Conservation (phyloP, 2,888 invertebrate species). For the Mesorhabditis spiculigera region DNA sequence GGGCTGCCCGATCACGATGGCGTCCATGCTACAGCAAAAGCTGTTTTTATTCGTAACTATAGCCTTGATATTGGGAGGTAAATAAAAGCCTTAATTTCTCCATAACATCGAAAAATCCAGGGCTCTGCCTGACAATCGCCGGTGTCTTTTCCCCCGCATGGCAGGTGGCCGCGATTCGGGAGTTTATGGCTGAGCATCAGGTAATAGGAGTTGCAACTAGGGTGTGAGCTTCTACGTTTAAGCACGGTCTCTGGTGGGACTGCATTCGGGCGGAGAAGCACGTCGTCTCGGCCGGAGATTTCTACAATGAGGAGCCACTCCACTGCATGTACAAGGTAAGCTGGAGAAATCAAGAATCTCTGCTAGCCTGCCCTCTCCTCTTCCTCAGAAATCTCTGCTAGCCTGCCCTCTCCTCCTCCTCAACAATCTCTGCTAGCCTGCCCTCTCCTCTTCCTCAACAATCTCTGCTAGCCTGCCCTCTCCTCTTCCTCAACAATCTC, state of each 20-base stretch:
- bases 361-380: too few species aligned
- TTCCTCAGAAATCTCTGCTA: too few species aligned
- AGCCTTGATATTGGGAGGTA: background rate
- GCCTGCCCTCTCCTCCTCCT: too few species aligned
- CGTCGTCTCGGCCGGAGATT: slow-evolving; percentile 56
- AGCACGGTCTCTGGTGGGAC: slow-evolving; percentile 58
- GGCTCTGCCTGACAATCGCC: slow-evolving; percentile 47
- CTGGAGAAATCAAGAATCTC: background rate
- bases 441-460: too few species aligned
- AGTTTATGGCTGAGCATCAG: slow-evolving; percentile 56
- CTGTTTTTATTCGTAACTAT: background rate
- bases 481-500: too few species aligned
- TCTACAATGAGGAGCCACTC: slow-evolving; percentile 55
- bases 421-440: too few species aligned
- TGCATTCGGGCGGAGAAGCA: slow-evolving; percentile 56
- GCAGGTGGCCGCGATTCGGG: slow-evolving; percentile 57
- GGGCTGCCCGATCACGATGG: background rate
- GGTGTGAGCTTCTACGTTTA: background rate
- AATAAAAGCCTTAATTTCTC: background rate
- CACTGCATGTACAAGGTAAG: slow-evolving; percentile 56
- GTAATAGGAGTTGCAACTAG: slow-evolving; percentile 18
- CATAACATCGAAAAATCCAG: slow-evolving; percentile 18
- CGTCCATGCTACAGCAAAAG: slow-evolving; percentile 4
- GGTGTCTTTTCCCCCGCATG: slow-evolving; percentile 49
- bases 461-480: too few species aligned